Conservation (phyloP, 2,888 invertebrate species). For the Baronia brevicornis region DNA sequence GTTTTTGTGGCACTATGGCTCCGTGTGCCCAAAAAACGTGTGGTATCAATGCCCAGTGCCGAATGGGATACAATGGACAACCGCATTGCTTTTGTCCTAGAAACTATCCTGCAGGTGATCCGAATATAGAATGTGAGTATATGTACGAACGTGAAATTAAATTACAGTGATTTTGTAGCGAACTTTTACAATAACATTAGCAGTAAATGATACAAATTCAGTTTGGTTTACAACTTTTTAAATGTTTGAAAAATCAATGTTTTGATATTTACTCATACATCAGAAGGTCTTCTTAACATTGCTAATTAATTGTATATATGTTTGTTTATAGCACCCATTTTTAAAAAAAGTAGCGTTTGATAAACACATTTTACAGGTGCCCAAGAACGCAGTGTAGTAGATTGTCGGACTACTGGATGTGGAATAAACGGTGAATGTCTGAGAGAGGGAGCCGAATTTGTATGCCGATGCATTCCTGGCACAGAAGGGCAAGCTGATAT, state of each 20-base stretch:
- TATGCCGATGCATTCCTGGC: slow-evolving; percentile 86
- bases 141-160: neutral
- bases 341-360: too few relatives aligned
- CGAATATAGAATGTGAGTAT: slow-evolving; percentile 88
- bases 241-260: slow-evolving; percentile 2
- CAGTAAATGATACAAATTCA: too few relatives aligned
- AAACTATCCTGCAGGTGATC: slow-evolving; percentile 88
- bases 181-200: slow-evolving; percentile 4
- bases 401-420: slow-evolving; percentile 90
- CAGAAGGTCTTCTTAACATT: too few relatives aligned
- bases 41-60: slow-evolving; percentile 88
- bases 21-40: slow-evolving; percentile 88
- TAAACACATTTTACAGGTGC: slow-evolving; percentile 65
- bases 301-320: slow-evolving; percentile 1
- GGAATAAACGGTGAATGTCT: slow-evolving; percentile 91
- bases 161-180: neutral
- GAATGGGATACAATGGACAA: slow-evolving; percentile 79
- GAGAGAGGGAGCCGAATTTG: slow-evolving; percentile 87
- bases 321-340: too few relatives aligned
- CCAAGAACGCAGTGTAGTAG: slow-evolving; percentile 76
- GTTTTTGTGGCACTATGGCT: slow-evolving; percentile 84
- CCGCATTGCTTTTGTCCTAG: slow-evolving; percentile 90
- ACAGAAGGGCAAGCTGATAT: slow-evolving; percentile 82
- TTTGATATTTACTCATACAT: too few relatives aligned
- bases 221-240: too few relatives aligned